These are phyloP conservation scores for Pipa parva DNA, from an alignment of 2,113 vertebrate genomes.

Conservation along the genomic window DNA sequence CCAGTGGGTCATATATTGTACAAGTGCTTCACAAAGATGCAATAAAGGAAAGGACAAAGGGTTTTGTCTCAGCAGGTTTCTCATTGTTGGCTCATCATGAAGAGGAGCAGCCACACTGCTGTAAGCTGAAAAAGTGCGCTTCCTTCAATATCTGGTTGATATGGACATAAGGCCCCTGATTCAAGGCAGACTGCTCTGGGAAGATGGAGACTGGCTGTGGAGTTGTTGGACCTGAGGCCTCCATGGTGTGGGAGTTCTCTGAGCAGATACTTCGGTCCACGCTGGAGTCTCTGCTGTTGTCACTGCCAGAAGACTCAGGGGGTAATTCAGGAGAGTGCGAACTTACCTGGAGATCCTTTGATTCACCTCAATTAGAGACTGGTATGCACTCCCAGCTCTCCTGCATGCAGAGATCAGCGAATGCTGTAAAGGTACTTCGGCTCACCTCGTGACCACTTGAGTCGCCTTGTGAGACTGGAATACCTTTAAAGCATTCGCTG, in stretches of 20 bases:
- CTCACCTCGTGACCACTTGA: too few relatives aligned
- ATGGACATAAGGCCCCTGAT: conserved; percentile 71
- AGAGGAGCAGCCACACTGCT: conserved; percentile 75
- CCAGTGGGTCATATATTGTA: conserved; percentile 65
- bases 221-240: conserved; percentile 60
- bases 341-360: too few relatives aligned
- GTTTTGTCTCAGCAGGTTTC: conserved; percentile 70
- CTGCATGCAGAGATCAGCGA: too few relatives aligned
- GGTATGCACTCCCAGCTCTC: too few relatives aligned
- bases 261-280: conserved; percentile 59
- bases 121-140: conserved; percentile 92
- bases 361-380: too few relatives aligned
- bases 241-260: conserved; percentile 51
- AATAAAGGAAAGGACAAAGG: conserved; percentile 54
- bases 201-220: conserved; percentile 60
- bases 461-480: too few relatives aligned
- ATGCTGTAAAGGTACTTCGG: too few relatives aligned
- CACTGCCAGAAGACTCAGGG: conserved; percentile 72
- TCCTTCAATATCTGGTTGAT: conserved; percentile 95
- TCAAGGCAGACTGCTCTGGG: conserved; percentile 68
- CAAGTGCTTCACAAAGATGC: conserved; percentile 64
- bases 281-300: conserved; percentile 65
- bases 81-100: conserved; percentile 60
- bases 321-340: too few relatives aligned
- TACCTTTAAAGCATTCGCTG: too few relatives aligned